A percentile compares a stretch with the other conserved stretches of the same genome.
These are phyloP conservation scores for Anoplius nigerrimus DNA, from an alignment of 2,888 invertebrate genomes.

Conservation along the genomic window DNA sequence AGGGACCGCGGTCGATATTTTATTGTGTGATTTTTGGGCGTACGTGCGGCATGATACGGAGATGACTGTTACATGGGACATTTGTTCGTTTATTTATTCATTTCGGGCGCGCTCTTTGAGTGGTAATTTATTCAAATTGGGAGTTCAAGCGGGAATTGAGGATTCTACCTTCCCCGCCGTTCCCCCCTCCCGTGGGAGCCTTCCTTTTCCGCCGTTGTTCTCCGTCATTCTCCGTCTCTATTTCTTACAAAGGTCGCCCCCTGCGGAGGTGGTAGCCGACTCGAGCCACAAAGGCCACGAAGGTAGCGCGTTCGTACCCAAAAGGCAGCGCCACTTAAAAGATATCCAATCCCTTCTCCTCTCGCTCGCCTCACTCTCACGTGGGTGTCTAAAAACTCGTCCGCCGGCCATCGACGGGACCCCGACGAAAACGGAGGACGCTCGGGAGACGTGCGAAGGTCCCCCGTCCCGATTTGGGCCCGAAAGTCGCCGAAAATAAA, in stretches of 20 bases:
- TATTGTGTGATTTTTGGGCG: too few species aligned
- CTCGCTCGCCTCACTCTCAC: slow-evolving; percentile 15
- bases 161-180: too few species aligned
- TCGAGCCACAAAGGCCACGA: slow-evolving; percentile 45
- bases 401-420: too few species aligned
- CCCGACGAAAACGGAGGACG: background rate
- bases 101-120: too few species aligned
- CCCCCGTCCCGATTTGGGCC: background rate
- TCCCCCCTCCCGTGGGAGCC: background rate
- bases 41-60: too few species aligned
- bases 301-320: slow-evolving; percentile 46
- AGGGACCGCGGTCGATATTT: too few species aligned
- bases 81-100: too few species aligned
- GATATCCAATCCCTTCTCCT: slow-evolving; percentile 24
- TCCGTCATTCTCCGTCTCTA: slow-evolving; percentile 13
- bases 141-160: too few species aligned
- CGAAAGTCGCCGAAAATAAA: too few species aligned
- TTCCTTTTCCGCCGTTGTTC: slow-evolving; percentile 3
- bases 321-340: slow-evolving; percentile 38
- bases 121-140: too few species aligned
- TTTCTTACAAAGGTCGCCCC: slow-evolving; percentile 50
- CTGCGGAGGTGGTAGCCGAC: slow-evolving; percentile 68
- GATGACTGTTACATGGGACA: too few species aligned
- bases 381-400: too few species aligned
- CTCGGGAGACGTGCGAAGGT: slow-evolving; percentile 1